Evolutionary conservation across 1,140 invertebrate genomes (phyloP), one percentile per base, ranked within the genome.

Genomic region (Drosophila takahashii): DNA sequence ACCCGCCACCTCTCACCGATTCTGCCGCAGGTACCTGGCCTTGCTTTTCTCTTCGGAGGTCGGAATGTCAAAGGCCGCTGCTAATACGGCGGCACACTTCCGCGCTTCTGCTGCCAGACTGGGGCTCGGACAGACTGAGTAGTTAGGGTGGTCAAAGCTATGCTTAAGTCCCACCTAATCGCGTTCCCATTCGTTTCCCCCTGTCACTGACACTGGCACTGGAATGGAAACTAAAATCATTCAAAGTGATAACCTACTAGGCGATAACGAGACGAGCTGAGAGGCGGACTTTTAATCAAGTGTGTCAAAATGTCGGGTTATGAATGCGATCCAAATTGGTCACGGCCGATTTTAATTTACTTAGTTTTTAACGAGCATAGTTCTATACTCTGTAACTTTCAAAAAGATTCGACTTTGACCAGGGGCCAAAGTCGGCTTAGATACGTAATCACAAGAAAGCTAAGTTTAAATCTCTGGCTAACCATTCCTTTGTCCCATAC

Each of bases 221-320:
- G 34, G 22, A 65, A 32, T 32, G 7, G n/a, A 48, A 37, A 27
- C 37, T 34, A 9, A 45, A 44, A 29, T 65, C 48, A 29, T n/a
- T 45, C 22, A 26, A 9, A 41, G 26, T 36, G 74, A 77, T 77
- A 77, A 61, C 50, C 51, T 34, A 15, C 39, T 15, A 13, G 36
- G 37, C 37, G 62, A 77, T 61, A 45, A 48, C 15, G 54, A 52
- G 26, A 29, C 16, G 9, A 26, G 26, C 29, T 26, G 34, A 15
- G 4, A 22, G n/a, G 11, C 42, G 4, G 10, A 11, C 22, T 45
- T 39, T 32, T 61, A 85, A 85, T 87, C 69, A 79, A 70, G 22
- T 81, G 70, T 79, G 81, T 86, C 81, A 83, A 79, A 87, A 76
- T 81, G 83, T 76, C 70, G 67, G 62, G 48, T 42, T 54, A 59